phyloP scores from a whole-genome alignment of 1,140 invertebrate species.

The Himalopsyche phryganea region DNA sequence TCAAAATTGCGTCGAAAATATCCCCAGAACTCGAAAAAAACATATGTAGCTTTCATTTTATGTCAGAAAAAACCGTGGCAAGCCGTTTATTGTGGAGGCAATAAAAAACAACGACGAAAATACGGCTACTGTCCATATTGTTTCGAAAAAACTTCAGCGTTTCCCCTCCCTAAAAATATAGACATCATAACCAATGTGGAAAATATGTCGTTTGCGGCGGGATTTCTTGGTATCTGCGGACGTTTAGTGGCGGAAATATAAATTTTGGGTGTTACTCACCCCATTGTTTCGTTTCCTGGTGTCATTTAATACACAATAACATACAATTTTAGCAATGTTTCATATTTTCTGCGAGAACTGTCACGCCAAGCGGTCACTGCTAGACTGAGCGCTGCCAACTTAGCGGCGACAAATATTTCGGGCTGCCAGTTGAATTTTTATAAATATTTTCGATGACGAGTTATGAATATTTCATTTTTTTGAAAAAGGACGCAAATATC shows the following conservation, averaged over 20 bases:
- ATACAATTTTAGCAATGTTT: conserved; percentile 18
- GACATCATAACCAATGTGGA: conserved; percentile 22
- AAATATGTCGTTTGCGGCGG: not conserved
- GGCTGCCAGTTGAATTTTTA: too few species aligned
- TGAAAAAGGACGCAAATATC: too few species aligned
- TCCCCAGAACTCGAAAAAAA: too few species aligned
- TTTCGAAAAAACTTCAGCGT: conserved; percentile 13
- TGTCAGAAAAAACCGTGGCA: too few species aligned
- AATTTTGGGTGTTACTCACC: conserved; percentile 44
- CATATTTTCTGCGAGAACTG: conserved; percentile 44
- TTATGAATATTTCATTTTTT: too few species aligned
- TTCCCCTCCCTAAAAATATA: conserved; percentile 52
- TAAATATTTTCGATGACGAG: too few species aligned
- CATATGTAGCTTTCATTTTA: too few species aligned
- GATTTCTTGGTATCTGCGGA: not conserved
- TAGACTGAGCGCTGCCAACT: conserved; percentile 21
- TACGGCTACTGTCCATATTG: conserved; percentile 12
- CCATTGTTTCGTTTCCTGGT: conserved; percentile 62
- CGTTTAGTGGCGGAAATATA: not conserved
- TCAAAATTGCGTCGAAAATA: too few species aligned
- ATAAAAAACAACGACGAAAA: not conserved
- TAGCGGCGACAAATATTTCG: not conserved
- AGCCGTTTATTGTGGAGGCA: not conserved
- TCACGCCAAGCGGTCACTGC: conserved; percentile 32
- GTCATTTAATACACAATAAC: conserved; percentile 56